phyloP scores from a whole-genome alignment of 2,113 vertebrate species.

The Leucoraja erinaceus region DNA sequence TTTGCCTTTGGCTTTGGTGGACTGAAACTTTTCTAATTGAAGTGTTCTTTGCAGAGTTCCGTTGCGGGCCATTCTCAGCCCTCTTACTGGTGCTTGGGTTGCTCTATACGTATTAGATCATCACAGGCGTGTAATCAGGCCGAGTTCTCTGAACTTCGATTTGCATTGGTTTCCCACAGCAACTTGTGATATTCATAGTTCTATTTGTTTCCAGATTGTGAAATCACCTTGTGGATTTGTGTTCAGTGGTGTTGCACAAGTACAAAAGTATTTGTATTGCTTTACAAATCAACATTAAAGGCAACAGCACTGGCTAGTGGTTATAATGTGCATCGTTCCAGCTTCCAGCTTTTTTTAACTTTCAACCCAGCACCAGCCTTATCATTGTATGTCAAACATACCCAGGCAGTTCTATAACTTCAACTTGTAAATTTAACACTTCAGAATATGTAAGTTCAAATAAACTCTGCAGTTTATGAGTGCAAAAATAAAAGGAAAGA shows the following conservation, averaged over 20 bases:
- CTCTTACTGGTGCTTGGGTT: background rate
- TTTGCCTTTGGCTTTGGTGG: background rate
- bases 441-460: background rate
- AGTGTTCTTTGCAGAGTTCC: background rate
- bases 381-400: background rate
- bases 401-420: background rate
- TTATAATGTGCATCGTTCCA: background rate
- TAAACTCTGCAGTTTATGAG: background rate
- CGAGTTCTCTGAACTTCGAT: background rate
- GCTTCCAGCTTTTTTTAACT: background rate
- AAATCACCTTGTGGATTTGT: background rate
- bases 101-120: background rate
- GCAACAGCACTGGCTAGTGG: slow-evolving; percentile 20
- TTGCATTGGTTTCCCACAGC: background rate
- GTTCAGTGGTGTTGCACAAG: background rate
- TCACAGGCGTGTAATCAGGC: background rate
- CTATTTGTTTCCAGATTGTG: background rate
- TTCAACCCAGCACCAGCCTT: background rate
- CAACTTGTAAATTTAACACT: background rate
- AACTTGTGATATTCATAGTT: background rate
- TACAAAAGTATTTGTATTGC: background rate
- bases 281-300: background rate
- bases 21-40: background rate
- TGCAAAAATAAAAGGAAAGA: too few species aligned
- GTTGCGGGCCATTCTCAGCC: background rate